A percentile compares a stretch with the other conserved stretches of the same genome.
Evolutionary conservation across 2,888 invertebrate species (phyloP).

Genomic region (Candidula unifasciata): DNA sequence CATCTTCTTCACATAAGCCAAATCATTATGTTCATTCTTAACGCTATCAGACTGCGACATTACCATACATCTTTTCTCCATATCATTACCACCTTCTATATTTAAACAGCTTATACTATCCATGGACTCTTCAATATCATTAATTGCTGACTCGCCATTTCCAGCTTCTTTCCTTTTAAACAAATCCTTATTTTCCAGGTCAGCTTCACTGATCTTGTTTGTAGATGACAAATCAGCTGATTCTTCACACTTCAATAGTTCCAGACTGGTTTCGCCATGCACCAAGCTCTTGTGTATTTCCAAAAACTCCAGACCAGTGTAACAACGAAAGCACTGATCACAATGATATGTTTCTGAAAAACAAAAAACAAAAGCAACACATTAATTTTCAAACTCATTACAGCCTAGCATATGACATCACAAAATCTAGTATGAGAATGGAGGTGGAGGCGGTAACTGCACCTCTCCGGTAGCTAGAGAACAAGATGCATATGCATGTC

Average conservation of each 20-base stretch:
- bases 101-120: not conserved
- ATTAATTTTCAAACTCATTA: too few species aligned
- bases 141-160: not conserved
- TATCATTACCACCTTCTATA: not conserved
- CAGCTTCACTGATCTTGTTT: not conserved
- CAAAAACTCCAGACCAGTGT: not conserved
- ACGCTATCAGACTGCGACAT: not conserved
- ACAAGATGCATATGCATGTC: too few species aligned
- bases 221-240: not conserved
- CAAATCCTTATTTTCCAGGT: not conserved
- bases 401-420: too few species aligned
- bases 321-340: not conserved
- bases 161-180: not conserved
- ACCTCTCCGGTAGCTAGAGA: too few species aligned
- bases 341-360: constrained; percentile 2
- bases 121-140: not conserved
- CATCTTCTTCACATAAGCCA: not conserved
- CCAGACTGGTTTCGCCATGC: not conserved
- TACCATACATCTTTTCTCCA: too few species aligned
- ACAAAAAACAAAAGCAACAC: not conserved
- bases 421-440: too few species aligned
- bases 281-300: not conserved
- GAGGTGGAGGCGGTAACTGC: too few species aligned
- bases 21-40: not conserved
- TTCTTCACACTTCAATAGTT: too few species aligned